Evolutionary conservation across 2,888 invertebrate species (phyloP), one percentile per base, ranked within the genome.

Genomic region (Tethea ocularis): DNA sequence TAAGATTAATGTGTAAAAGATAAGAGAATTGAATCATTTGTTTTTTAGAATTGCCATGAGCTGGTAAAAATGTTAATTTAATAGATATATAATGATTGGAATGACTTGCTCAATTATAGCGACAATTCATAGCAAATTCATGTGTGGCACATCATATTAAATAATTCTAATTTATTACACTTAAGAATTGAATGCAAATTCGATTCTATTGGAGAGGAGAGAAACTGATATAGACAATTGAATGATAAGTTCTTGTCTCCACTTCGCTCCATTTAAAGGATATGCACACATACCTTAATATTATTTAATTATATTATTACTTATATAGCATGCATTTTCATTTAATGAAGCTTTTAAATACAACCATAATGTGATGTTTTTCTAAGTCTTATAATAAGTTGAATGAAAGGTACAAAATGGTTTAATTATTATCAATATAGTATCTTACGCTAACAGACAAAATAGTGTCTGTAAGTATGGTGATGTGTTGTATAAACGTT

Each of bases 351-450:
- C 46, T 60, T 65, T 33, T 65, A 55, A 68, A 67, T 66, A 65
- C 61, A 70, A 62, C 58, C 60, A 59, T n/a, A n/a, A n/a, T 69
- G 73, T 73, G 75, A 74, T 72, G 74, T 67, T 61, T 33, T 41
- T 57, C 61, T 63, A 57, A 36, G 38, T 62, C 53, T 58, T 63
- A 62, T 54, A 6, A 59, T 61, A n/a, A 46, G 46, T 46, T 46
- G 46, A 46, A 7, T 46, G 17, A 20, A 46, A 57, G 33, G 24
- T 57, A 53, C n/a, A 24, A 22, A 53, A 41, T 53, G 33, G 33
- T 53, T 20, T 7, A 53, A 4, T 24, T 17, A 56, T 51, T 41
- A 46, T 38, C 13, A 38, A n/a, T 46, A 46, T 46, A 10, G 46
- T 56, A 56, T 23, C 41, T 38, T 38, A 38, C 51, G 56, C 51